These are phyloP conservation scores for Xylophagus ater DNA, from an alignment of 2,888 invertebrate species.

Conservation along the genomic window DNA sequence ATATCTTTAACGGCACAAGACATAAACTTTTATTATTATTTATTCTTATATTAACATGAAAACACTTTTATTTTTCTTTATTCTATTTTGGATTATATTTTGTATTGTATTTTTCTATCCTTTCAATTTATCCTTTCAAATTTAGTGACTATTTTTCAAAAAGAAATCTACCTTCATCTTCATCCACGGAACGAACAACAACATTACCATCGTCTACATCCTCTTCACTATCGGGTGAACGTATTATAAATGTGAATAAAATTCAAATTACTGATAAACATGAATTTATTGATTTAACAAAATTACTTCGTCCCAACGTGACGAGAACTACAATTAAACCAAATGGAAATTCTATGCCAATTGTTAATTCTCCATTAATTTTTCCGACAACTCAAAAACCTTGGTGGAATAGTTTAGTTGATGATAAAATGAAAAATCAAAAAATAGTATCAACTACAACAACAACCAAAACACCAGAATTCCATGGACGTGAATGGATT, in stretches of 20 bases:
- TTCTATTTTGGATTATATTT: not conserved
- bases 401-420: conserved; percentile 1
- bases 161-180: not conserved
- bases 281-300: conserved; percentile 22
- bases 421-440: not conserved
- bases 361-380: not conserved
- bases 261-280: conserved; percentile 13
- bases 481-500: too few relatives aligned
- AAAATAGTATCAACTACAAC: not conserved
- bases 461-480: not conserved
- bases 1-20: not conserved
- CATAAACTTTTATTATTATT: not conserved
- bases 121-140: not conserved
- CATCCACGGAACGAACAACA: not conserved
- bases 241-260: conserved; percentile 12
- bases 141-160: too few relatives aligned
- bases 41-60: not conserved
- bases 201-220: conserved; percentile 15
- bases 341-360: not conserved
- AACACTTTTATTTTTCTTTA: not conserved
- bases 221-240: not conserved
- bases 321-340: not conserved
- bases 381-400: conserved; percentile 1
- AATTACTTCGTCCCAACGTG: too few relatives aligned
- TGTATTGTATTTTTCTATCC: not conserved